These are phyloP conservation scores for Crypturellus undulatus DNA, from an alignment of 2,113 vertebrate species.

Conservation along the genomic window DNA sequence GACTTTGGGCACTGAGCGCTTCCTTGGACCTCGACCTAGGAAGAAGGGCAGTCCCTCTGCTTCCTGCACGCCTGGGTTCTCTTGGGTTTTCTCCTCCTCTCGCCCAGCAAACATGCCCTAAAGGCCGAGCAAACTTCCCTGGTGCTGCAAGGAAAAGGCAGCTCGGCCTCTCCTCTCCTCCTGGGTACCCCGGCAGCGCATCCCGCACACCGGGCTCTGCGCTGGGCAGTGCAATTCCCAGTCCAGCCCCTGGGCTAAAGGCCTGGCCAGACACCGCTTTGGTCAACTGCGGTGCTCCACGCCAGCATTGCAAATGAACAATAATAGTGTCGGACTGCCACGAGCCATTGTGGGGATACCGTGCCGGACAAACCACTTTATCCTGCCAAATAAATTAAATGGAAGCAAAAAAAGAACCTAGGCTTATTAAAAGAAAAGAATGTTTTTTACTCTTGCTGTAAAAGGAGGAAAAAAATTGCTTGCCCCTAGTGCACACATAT, in stretches of 20 bases:
- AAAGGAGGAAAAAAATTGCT: neutral
- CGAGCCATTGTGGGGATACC: neutral
- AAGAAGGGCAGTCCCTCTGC: rapidly evolving
- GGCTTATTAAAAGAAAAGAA: neutral
- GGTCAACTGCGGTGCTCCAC: neutral
- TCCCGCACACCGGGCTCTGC: neutral
- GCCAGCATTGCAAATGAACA: neutral
- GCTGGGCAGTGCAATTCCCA: neutral
- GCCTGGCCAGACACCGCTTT: neutral
- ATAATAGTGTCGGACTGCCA: neutral
- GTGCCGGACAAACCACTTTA: neutral
- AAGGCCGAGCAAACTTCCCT: neutral
- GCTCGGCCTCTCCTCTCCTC: neutral
- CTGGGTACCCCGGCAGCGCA: neutral
- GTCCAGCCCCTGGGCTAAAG: neutral
- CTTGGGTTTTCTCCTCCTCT: neutral
- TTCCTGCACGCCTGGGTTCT: neutral
- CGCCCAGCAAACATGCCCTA: neutral
- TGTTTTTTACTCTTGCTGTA: neutral
- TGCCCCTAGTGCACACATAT: neutral
- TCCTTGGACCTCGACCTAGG: neutral
- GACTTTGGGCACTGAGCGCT: neutral
- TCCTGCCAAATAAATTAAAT: neutral
- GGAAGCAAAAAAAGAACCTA: neutral
- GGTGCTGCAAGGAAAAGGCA: neutral